Conservation (phyloP, 1,140 invertebrate genomes). For the Copidosoma floridanum region DNA sequence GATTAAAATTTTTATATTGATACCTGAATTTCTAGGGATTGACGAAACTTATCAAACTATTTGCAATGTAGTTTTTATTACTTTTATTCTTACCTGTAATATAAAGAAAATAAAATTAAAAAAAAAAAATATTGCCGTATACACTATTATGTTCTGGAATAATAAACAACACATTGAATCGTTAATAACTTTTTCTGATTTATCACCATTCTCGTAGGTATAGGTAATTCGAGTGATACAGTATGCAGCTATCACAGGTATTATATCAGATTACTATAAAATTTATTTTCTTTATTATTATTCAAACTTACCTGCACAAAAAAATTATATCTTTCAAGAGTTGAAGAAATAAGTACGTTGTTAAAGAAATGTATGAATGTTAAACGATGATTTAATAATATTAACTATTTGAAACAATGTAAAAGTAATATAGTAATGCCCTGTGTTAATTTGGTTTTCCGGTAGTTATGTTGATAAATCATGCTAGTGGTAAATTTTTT, state of each 20-base stretch:
- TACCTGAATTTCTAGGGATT: too few relatives aligned
- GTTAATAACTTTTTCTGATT: constrained; percentile 7
- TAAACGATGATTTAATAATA: too few relatives aligned
- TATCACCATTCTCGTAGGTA: constrained; percentile 11
- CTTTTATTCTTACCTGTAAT: too few relatives aligned
- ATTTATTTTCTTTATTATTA: constrained; percentile 6
- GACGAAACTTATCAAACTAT: too few relatives aligned
- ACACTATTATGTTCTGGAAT: constrained; percentile 19
- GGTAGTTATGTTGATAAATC: neutral
- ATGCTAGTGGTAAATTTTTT: neutral
- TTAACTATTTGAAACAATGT: too few relatives aligned
- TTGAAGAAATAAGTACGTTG: neutral
- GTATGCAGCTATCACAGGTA: constrained; percentile 23
- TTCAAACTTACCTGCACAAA: constrained; percentile 12
- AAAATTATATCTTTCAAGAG: constrained; percentile 1
- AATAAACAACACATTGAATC: constrained; percentile 15
- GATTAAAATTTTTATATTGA: too few relatives aligned
- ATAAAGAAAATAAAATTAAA: too few relatives aligned
- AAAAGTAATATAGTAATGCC: too few relatives aligned
- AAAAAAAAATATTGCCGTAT: too few relatives aligned
- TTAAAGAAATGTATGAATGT: too few relatives aligned
- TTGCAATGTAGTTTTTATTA: too few relatives aligned
- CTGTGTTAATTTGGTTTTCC: too few relatives aligned
- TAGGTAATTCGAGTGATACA: constrained; percentile 15
- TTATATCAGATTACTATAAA: constrained; percentile 17